These are phyloP conservation scores for Steinernema hermaphroditum DNA, from an alignment of 2,888 invertebrate species.

Conservation along the genomic window DNA sequence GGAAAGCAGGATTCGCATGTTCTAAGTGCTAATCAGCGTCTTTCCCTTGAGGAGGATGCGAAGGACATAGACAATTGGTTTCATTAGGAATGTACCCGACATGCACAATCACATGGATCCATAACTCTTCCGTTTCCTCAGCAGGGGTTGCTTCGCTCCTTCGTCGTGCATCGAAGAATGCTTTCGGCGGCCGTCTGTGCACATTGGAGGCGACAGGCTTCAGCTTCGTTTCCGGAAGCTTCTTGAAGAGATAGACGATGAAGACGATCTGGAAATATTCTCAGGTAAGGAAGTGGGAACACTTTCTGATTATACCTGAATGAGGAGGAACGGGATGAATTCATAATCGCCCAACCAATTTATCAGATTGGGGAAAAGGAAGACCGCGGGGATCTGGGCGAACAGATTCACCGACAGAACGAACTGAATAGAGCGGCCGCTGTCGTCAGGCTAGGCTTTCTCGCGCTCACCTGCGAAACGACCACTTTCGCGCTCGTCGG, in stretches of 20 bases:
- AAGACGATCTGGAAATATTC: background rate
- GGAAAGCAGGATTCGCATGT: no score
- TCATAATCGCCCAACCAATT: background rate
- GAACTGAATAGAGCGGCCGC: background rate
- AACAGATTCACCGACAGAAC: background rate
- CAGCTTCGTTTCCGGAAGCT: conserved; percentile 8
- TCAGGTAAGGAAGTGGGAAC: background rate
- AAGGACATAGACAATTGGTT: no score
- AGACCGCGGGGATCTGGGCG: background rate
- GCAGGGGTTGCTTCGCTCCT: background rate
- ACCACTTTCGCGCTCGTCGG: conserved; percentile 21
- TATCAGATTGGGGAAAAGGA: background rate
- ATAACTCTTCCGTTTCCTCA: background rate
- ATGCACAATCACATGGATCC: background rate
- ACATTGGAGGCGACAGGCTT: conserved; percentile 1
- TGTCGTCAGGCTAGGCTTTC: background rate
- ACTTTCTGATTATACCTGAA: background rate
- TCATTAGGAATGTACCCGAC: no score
- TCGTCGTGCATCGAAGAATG: background rate
- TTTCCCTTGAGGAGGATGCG: no score
- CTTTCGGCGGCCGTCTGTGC: background rate
- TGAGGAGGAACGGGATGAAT: background rate
- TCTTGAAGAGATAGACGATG: background rate
- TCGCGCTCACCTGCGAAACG: conserved; percentile 14
- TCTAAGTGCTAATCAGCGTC: no score